These are phyloP conservation scores for Uropsilus gracilis DNA, from an alignment of 2,113 vertebrate species.

Conservation along the genomic window DNA sequence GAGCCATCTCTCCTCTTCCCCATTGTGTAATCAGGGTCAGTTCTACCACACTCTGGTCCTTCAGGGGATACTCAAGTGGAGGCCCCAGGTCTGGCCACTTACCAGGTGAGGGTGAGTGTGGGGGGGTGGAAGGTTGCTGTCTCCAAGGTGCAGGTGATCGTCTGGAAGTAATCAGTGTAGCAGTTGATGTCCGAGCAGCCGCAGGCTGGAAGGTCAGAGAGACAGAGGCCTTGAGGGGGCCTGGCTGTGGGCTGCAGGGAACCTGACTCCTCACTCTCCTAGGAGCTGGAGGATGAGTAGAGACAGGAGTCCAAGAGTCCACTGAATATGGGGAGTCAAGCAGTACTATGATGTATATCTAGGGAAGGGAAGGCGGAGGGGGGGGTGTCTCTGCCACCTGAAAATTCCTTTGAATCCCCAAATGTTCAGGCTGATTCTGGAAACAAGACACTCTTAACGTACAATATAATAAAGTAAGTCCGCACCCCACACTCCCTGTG, in stretches of 20 bases:
- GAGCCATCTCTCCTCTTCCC: not conserved
- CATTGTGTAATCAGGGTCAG: not conserved
- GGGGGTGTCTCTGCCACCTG: too few relatives aligned
- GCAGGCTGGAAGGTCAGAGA: conserved; percentile 66
- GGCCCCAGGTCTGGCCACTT: conserved; percentile 40
- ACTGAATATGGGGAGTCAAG: not conserved
- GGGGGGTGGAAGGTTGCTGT: not conserved
- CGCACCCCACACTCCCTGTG: too few relatives aligned
- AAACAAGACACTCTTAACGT: not conserved
- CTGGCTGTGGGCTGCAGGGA: too few relatives aligned
- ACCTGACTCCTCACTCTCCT: too few relatives aligned
- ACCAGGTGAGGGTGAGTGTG: conserved; percentile 84
- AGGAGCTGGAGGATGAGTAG: not conserved
- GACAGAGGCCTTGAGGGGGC: not conserved
- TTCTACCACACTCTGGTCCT: too few relatives aligned
- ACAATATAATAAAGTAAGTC: fast-evolving
- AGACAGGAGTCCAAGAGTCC: too few relatives aligned
- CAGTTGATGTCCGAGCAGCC: conserved; percentile 80
- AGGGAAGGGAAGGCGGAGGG: not conserved
- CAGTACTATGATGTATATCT: not conserved
- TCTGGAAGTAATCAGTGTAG: conserved; percentile 85
- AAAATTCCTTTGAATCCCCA: not conserved
- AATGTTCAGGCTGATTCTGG: not conserved
- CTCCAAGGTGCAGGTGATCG: conserved; percentile 82
- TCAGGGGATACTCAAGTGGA: too few relatives aligned